These are phyloP conservation scores for Scelioninae gen. 1 DNA, from an alignment of 2,888 invertebrate species.

Conservation along the genomic window DNA sequence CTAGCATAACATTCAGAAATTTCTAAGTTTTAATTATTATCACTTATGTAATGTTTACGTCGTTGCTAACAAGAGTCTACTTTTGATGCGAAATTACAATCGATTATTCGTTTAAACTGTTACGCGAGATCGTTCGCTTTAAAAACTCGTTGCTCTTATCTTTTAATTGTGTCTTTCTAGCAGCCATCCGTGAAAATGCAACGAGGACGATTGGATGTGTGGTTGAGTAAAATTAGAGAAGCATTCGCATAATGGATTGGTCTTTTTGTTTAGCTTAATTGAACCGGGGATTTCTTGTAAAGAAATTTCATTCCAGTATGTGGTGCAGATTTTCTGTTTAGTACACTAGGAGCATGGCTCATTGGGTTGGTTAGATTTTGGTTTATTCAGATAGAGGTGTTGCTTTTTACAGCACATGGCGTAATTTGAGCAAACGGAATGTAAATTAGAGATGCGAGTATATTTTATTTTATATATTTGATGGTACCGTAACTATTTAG, in stretches of 20 bases:
- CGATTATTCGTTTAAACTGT: constrained; percentile 36
- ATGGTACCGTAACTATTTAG: too few relatives aligned
- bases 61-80: constrained; percentile 15
- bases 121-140: constrained; percentile 31
- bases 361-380: neutral
- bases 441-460: too few relatives aligned
- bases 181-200: constrained; percentile 23
- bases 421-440: too few relatives aligned
- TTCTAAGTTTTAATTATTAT: constrained; percentile 49
- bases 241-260: constrained; percentile 25
- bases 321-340: neutral
- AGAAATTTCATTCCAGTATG: too few relatives aligned
- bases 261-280: constrained; percentile 33
- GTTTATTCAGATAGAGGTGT: too few relatives aligned
- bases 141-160: constrained; percentile 21
- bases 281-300: neutral
- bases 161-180: constrained; percentile 30
- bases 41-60: constrained; percentile 40
- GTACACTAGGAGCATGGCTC: neutral
- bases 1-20: constrained; percentile 27
- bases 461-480: too few relatives aligned
- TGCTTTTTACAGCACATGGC: too few relatives aligned
- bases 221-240: constrained; percentile 4
- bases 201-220: constrained; percentile 30
- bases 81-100: constrained; percentile 28